These are phyloP conservation scores for Saccostrea echinata DNA, from an alignment of 1,140 invertebrate species.

Conservation along the genomic window DNA sequence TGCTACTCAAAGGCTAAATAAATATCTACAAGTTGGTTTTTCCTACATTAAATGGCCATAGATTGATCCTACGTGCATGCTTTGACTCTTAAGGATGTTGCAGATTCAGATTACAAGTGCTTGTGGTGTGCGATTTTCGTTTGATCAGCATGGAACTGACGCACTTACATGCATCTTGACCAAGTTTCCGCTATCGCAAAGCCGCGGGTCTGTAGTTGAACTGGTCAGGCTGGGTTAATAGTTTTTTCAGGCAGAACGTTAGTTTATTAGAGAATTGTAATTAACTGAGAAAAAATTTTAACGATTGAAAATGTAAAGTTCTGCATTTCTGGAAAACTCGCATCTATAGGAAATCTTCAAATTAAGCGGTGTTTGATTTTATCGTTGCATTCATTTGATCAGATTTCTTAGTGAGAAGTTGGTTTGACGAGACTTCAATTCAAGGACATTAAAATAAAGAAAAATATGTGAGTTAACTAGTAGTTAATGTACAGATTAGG, in stretches of 20 bases:
- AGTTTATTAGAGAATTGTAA: too few relatives aligned
- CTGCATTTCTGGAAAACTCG: background rate
- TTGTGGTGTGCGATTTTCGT: conserved; percentile 14
- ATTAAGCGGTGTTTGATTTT: background rate
- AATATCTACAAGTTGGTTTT: background rate
- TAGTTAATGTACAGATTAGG: background rate
- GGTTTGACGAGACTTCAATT: background rate
- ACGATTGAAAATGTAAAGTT: too few relatives aligned
- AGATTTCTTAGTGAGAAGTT: background rate
- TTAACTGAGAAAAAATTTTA: too few relatives aligned
- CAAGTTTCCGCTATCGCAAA: conserved; percentile 14
- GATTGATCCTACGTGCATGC: conserved; percentile 3
- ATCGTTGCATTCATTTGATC: background rate
- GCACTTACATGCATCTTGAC: conserved; percentile 34
- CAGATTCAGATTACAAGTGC: background rate
- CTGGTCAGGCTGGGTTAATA: background rate
- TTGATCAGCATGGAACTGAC: conserved; percentile 19
- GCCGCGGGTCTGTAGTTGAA: background rate
- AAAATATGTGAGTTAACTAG: background rate
- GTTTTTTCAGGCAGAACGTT: too few relatives aligned
- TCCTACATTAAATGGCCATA: conserved; percentile 3
- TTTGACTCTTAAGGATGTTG: background rate
- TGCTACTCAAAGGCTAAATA: background rate
- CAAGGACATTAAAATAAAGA: background rate
- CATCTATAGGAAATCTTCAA: background rate